Evolutionary conservation across 2,888 invertebrate genomes (phyloP).

Genomic region (Drosophila neonasuta): DNA sequence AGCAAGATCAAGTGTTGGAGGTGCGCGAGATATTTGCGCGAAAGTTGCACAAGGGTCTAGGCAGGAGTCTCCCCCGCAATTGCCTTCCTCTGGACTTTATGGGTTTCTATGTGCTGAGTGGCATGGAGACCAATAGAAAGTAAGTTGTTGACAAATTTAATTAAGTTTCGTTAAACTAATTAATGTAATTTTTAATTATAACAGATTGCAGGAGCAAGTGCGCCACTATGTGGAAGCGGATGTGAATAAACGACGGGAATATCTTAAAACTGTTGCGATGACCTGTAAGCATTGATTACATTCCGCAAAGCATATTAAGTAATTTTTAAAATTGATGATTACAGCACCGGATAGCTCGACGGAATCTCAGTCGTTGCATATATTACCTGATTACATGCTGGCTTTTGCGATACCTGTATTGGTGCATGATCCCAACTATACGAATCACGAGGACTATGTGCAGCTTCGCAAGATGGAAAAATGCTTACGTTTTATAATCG

Average conservation of each 20-base stretch:
- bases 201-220: conserved; percentile 82
- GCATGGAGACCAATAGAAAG: conserved; percentile 92
- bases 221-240: conserved; percentile 94
- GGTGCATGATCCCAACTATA: conserved; percentile 95
- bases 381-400: conserved; percentile 98
- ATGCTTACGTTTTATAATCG: conserved; percentile 96
- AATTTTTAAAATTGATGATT: conserved; percentile 9
- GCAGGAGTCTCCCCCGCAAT: conserved; percentile 92
- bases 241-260: conserved; percentile 94
- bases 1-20: conserved; percentile 90
- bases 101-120: conserved; percentile 96
- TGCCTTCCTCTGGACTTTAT: conserved; percentile 97
- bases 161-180: not conserved
- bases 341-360: conserved; percentile 72
- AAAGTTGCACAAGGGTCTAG: conserved; percentile 95
- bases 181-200: not conserved
- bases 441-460: conserved; percentile 87
- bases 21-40: conserved; percentile 94
- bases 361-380: conserved; percentile 89
- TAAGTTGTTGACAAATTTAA: conserved; percentile 75
- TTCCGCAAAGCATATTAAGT: not conserved
- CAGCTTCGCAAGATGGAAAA: conserved; percentile 91
- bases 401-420: conserved; percentile 98
- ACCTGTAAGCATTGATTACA: conserved; percentile 78
- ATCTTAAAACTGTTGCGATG: conserved; percentile 90